Percentiles rank a stretch among this genome's conserved stretches.
Evolutionary conservation across 2,888 invertebrate species (phyloP).

Genomic region (Aphodius granarius): DNA sequence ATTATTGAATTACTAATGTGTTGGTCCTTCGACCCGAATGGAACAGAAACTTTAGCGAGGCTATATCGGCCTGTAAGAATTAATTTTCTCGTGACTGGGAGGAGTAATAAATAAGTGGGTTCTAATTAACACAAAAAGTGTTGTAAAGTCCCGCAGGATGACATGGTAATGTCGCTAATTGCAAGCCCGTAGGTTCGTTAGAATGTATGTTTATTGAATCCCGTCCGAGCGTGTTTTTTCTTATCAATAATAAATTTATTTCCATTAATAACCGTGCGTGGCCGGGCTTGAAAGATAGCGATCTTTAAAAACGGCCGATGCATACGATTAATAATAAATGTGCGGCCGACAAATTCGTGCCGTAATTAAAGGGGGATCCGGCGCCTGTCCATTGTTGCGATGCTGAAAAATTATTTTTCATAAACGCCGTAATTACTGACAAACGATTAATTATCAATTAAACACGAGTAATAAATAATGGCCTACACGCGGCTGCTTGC

Average conservation of each 20-base stretch:
- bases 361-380: slow-evolving; percentile 1
- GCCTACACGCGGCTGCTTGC: slow-evolving; percentile 30
- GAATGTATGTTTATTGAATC: not conserved
- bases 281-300: not conserved
- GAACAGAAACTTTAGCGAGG: no score
- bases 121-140: not conserved
- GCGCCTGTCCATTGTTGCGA: not conserved
- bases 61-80: no score
- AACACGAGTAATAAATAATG: slow-evolving; percentile 47
- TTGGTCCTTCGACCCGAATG: not conserved
- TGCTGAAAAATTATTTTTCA: slow-evolving; percentile 22
- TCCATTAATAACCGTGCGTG: slow-evolving; percentile 1
- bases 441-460: slow-evolving; percentile 50
- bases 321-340: slow-evolving; percentile 10
- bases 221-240: not conserved
- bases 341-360: slow-evolving; percentile 3
- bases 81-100: not conserved
- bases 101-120: not conserved
- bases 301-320: not conserved
- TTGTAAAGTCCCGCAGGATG: not conserved
- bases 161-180: not conserved
- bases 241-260: slow-evolving; percentile 13
- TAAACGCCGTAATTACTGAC: slow-evolving; percentile 44
- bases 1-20: not conserved
- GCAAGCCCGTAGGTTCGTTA: not conserved